A percentile compares a stretch with the other conserved stretches of the same genome.
Evolutionary conservation across 1,140 invertebrate species (phyloP).

Genomic region (Bombus superbus): DNA sequence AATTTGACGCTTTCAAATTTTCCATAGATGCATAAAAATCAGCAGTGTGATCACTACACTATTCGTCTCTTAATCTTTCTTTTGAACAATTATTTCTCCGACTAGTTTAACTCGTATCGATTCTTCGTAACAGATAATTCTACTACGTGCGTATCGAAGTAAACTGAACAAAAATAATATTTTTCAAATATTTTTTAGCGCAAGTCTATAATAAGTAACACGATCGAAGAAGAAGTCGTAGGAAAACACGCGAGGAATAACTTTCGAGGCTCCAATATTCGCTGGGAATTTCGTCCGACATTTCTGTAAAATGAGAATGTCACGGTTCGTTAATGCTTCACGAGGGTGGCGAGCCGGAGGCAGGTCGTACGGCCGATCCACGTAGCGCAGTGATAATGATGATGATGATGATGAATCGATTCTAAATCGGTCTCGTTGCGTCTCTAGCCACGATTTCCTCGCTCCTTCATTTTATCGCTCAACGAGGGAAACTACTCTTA

Average conservation of each 20-base stretch:
- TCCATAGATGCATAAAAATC: no score
- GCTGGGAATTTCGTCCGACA: neutral
- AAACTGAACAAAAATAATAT: no score
- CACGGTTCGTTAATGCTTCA: conserved; percentile 46
- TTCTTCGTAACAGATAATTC: no score
- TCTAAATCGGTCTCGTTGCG: conserved; percentile 13
- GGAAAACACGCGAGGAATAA: neutral
- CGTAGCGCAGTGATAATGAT: conserved; percentile 7
- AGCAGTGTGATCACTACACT: no score
- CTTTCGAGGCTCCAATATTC: conserved; percentile 5
- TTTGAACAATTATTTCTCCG: no score
- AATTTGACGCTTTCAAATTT: no score
- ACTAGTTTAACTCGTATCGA: no score
- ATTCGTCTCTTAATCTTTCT: no score
- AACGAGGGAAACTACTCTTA: neutral
- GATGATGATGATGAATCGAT: conserved; percentile 46
- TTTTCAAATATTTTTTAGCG: no score
- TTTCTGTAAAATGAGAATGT: conserved; percentile 7
- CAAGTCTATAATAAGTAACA: neutral
- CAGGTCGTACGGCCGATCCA: neutral
- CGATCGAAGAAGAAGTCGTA: no score
- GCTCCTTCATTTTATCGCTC: neutral
- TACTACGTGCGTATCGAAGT: no score
- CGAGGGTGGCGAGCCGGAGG: conserved; percentile 6
- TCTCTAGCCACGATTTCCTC: conserved; percentile 16